phyloP scores from a whole-genome alignment of 2,888 invertebrate species.

The Nemapogon koenigi region DNA sequence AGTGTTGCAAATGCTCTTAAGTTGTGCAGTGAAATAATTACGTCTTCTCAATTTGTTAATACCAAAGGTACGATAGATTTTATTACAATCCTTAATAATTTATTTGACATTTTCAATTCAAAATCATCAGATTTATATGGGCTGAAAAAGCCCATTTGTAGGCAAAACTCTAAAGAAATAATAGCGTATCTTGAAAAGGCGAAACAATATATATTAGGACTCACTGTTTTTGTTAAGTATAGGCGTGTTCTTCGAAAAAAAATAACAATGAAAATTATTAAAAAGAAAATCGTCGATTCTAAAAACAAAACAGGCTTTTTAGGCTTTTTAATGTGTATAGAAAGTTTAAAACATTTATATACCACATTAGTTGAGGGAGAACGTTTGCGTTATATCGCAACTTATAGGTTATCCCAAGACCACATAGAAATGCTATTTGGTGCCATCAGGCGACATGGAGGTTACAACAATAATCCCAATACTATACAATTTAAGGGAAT shows the following conservation, averaged over 20 bases:
- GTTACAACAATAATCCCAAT: slow-evolving; percentile 13
- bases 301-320: slow-evolving; percentile 13
- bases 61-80: background rate
- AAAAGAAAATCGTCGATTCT: slow-evolving; percentile 10
- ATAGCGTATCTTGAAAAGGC: slow-evolving; percentile 8
- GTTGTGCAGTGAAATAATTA: slow-evolving; percentile 10
- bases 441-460: slow-evolving; percentile 10
- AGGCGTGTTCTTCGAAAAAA: background rate
- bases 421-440: slow-evolving; percentile 14
- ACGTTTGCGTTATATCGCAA: slow-evolving; percentile 9
- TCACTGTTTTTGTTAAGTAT: slow-evolving; percentile 7
- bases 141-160: slow-evolving; percentile 9
- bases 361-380: slow-evolving; percentile 8
- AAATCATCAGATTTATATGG: slow-evolving; percentile 5
- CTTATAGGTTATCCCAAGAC: slow-evolving; percentile 12
- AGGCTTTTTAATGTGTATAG: slow-evolving; percentile 11
- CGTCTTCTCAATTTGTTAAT: background rate
- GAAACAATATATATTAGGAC: slow-evolving; percentile 7
- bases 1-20: slow-evolving; percentile 15
- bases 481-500: slow-evolving; percentile 6
- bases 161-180: slow-evolving; percentile 3
- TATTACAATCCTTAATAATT: background rate
- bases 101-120: slow-evolving; percentile 2
- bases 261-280: slow-evolving; percentile 3
- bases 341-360: slow-evolving; percentile 10